Evolutionary conservation across 2,113 vertebrate species (phyloP).

Genomic region (Pseudorectes ferrugineus): DNA sequence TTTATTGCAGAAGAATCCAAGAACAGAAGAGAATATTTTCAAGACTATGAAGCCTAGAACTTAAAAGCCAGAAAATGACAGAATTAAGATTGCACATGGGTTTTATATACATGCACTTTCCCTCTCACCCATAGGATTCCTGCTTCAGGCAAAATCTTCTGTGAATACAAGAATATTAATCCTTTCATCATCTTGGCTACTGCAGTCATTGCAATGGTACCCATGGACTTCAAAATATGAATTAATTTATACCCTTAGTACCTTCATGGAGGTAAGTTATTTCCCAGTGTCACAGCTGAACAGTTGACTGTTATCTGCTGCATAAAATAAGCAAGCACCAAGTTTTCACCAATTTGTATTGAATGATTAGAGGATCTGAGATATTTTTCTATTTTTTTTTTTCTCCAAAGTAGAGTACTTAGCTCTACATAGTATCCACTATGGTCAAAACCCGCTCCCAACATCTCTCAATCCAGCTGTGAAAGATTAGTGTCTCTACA

Average conservation of each 20-base stretch:
- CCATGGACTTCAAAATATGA: not conserved
- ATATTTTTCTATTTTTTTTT: fast-evolving
- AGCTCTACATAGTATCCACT: not conserved
- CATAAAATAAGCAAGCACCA: not conserved
- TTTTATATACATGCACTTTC: not conserved
- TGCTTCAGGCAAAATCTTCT: not conserved
- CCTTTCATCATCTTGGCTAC: not conserved
- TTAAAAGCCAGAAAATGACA: not conserved
- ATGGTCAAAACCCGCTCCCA: not conserved
- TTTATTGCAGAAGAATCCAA: not conserved
- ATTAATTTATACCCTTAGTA: not conserved
- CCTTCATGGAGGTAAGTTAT: not conserved
- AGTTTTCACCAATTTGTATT: not conserved
- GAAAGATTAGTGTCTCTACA: not conserved
- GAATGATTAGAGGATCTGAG: not conserved
- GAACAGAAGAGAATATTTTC: not conserved
- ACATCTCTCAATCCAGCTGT: not conserved
- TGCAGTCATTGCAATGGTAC: not conserved
- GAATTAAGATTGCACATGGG: not conserved
- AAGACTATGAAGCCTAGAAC: not conserved
- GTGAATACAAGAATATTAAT: not conserved
- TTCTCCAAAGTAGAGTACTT: not conserved
- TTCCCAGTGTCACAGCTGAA: not conserved
- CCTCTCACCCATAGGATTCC: not conserved
- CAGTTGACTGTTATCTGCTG: not conserved